These are phyloP conservation scores for Brachionus manjavacas DNA, from an alignment of 1,140 invertebrate genomes.

Conservation along the genomic window DNA sequence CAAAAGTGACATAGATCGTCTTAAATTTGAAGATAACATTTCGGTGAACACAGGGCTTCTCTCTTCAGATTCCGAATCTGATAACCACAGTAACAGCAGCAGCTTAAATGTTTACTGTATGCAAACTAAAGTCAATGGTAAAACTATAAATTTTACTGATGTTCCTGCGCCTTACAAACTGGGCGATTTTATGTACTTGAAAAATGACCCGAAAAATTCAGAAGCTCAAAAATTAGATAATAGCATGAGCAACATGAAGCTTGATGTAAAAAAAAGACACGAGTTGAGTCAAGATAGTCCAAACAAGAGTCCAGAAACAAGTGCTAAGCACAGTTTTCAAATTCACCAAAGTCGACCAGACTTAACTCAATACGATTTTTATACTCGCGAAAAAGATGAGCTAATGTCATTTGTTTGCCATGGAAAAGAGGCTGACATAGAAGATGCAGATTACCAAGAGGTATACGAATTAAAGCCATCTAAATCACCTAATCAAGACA, in stretches of 20 bases:
- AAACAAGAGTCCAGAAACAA: background rate
- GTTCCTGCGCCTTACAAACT: background rate
- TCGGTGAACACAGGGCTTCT: background rate
- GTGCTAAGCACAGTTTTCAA: slow-evolving; percentile 17
- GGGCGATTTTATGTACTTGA: slow-evolving; percentile 8
- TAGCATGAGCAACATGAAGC: background rate
- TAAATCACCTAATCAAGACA: background rate
- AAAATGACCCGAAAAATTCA: background rate
- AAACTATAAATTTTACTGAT: slow-evolving; percentile 1
- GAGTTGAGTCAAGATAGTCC: background rate
- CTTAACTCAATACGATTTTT: slow-evolving; percentile 24
- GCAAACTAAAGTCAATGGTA: background rate
- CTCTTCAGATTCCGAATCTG: slow-evolving; percentile 1
- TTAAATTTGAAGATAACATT: background rate
- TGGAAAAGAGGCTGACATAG: slow-evolving; percentile 27
- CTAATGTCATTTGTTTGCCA: slow-evolving; percentile 23
- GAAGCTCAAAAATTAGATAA: background rate
- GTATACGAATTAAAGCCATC: slow-evolving; percentile 7
- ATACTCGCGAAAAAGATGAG: slow-evolving; percentile 22
- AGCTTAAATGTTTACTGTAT: slow-evolving; percentile 20
- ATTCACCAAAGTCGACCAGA: slow-evolving; percentile 17
- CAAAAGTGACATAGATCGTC: background rate
- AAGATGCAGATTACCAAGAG: slow-evolving; percentile 32
- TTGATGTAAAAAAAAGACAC: background rate
- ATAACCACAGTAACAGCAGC: background rate